Conservation (phyloP, 2,113 vertebrate genomes). For the Vimba vimba region DNA sequence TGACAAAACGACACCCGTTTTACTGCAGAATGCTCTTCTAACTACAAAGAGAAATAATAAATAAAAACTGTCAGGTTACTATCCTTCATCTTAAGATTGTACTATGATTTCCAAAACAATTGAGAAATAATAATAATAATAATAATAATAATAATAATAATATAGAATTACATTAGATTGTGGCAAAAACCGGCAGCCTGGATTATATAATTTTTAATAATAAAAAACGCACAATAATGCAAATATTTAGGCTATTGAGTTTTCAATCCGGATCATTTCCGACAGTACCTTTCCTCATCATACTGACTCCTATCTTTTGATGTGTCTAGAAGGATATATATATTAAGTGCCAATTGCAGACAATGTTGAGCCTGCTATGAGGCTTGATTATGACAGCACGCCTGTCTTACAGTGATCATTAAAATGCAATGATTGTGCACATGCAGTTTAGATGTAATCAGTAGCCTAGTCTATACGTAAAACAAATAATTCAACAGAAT, state of each 20-base stretch:
- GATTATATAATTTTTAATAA: not conserved
- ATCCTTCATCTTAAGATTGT: not conserved
- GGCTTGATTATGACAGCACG: slow-evolving; percentile 14
- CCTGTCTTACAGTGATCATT: not conserved
- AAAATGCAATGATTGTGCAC: slow-evolving; percentile 14
- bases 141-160: not conserved
- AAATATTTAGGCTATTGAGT: not conserved
- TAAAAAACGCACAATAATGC: not conserved
- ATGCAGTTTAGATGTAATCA: not conserved
- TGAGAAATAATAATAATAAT: not conserved
- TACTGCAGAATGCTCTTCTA: not conserved
- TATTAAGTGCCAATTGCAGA: not conserved
- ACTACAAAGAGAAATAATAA: not conserved
- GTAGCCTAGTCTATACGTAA: not conserved
- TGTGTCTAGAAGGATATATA: not conserved
- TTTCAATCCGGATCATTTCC: not conserved
- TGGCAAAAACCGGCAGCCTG: not conserved
- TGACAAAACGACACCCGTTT: not conserved
- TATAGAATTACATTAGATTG: not conserved
- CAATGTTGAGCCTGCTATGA: slow-evolving; percentile 5
- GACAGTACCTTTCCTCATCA: not conserved
- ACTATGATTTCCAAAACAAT: not conserved
- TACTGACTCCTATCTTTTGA: not conserved
- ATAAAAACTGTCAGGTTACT: not conserved
- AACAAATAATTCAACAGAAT: slow-evolving; percentile 34